phyloP scores from a whole-genome alignment of 2,888 invertebrate species.

The Brachynemurus nebulosus region DNA sequence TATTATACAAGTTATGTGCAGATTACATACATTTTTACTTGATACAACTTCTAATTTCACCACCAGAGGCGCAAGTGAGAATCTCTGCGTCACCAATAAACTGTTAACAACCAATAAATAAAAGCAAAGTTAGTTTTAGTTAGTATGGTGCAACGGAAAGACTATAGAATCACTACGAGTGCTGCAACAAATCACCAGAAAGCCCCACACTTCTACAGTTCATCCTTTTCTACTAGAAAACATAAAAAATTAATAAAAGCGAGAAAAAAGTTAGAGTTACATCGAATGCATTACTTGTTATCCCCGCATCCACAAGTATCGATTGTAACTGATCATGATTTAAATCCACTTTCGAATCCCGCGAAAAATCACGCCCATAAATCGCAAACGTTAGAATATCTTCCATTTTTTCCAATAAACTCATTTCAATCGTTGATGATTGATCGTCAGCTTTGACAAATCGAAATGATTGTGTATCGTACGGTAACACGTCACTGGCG shows the following conservation, averaged over 20 bases:
- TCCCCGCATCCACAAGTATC: not conserved
- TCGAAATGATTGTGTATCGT: not conserved
- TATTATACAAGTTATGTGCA: too few species aligned
- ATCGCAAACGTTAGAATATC: constrained; percentile 5
- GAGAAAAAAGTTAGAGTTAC: not conserved
- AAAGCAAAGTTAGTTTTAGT: too few species aligned
- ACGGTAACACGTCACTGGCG: not conserved
- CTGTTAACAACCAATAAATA: too few species aligned
- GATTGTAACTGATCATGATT: not conserved
- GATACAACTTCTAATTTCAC: too few species aligned
- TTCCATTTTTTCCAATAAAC: not conserved
- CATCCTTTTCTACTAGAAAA: not conserved
- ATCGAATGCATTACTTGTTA: not conserved
- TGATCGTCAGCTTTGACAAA: not conserved
- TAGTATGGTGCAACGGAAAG: too few species aligned
- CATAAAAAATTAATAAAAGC: not conserved
- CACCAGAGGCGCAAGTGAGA: too few species aligned
- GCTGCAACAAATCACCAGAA: not conserved
- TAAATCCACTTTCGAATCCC: not conserved
- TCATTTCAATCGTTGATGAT: not conserved
- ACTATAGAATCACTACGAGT: not conserved
- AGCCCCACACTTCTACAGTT: not conserved
- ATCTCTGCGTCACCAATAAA: too few species aligned
- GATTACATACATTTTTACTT: too few species aligned
- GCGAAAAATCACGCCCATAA: constrained; percentile 6